Conservation (phyloP, 2,113 vertebrate species). For the Bufo gargarizans region DNA sequence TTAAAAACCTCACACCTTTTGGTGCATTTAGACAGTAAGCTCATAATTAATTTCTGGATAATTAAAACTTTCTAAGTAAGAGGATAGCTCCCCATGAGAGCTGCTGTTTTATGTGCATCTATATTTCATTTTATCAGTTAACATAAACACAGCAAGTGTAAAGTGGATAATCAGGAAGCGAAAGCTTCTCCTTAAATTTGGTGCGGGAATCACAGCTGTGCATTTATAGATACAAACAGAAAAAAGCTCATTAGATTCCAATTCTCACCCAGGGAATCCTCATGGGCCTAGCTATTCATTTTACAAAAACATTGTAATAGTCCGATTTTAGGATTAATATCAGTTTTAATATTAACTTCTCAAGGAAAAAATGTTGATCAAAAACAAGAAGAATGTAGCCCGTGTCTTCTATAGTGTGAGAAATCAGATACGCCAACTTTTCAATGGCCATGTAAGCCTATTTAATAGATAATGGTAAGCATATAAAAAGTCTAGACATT, state of each 20-base stretch:
- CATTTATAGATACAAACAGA: not conserved
- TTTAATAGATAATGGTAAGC: too few relatives aligned
- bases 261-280: slow-evolving; percentile 9
- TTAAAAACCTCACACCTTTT: slow-evolving; percentile 37
- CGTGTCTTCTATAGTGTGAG: not conserved
- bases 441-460: not conserved
- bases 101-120: slow-evolving; percentile 25
- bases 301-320: not conserved
- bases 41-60: slow-evolving; percentile 53
- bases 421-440: not conserved
- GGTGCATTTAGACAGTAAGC: slow-evolving; percentile 42
- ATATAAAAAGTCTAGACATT: too few relatives aligned
- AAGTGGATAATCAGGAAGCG: slow-evolving; percentile 39
- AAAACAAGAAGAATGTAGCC: not conserved
- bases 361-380: not conserved
- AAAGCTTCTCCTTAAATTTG: slow-evolving; percentile 34
- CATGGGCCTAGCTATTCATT: slow-evolving; percentile 25
- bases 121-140: slow-evolving; percentile 41
- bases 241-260: slow-evolving; percentile 15
- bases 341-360: not conserved
- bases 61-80: slow-evolving; percentile 52
- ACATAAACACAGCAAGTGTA: slow-evolving; percentile 47
- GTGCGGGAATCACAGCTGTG: slow-evolving; percentile 30
- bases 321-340: too few relatives aligned
- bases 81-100: slow-evolving; percentile 22